Evolutionary conservation across 2,888 invertebrate species (phyloP), one percentile per base, ranked within the genome.

Genomic region (Crossocerus cetratus): DNA sequence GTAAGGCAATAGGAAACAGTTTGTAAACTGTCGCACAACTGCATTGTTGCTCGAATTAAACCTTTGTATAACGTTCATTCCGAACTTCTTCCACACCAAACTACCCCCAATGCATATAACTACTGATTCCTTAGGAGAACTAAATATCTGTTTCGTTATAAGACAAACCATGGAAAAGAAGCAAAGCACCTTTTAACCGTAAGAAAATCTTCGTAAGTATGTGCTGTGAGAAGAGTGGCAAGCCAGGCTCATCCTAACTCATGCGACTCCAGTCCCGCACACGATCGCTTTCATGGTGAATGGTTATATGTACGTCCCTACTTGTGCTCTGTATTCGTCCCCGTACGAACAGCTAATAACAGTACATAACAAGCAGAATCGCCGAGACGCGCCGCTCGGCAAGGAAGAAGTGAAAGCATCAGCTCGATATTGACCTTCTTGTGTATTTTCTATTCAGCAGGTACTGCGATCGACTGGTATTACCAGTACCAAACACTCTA

Each of bases 401-500:
- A 14, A 57, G 43, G 66, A 49, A 54, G 14, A 42, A 5, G 21
- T 0, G 22, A 20, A 22, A 32, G 13, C 8, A 18, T 45, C 20
- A 18, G 43, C 67, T 45, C 8, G 43, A 43, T 72, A 83, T 63
- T 80, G 73, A 83, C 55, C 53, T 32, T 61, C 16, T 78, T 85
- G 63, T 86, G 44, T 83, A 57, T 84, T 85, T 87, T 86, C 78
- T 83, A 80, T 72, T 81, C 85, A 59, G 74, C 86, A 68, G 81
- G 77, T 62, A 68, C 76, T 5, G 80, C 85, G 23, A 84, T 87
- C 73, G 85, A 86, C 53, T 84, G 85, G 77, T 86, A 86, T 73
- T 88, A 88, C 72, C 86, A 84, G 42, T 86, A 86, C 60, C 87
- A 86, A 69, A 82, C 81, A 4, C 72, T 86, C 70, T 87, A 87